Evolutionary conservation across 2,113 vertebrate species (phyloP), one percentile per base, ranked within the genome.

Genomic region (Dasyornis broadbenti): DNA sequence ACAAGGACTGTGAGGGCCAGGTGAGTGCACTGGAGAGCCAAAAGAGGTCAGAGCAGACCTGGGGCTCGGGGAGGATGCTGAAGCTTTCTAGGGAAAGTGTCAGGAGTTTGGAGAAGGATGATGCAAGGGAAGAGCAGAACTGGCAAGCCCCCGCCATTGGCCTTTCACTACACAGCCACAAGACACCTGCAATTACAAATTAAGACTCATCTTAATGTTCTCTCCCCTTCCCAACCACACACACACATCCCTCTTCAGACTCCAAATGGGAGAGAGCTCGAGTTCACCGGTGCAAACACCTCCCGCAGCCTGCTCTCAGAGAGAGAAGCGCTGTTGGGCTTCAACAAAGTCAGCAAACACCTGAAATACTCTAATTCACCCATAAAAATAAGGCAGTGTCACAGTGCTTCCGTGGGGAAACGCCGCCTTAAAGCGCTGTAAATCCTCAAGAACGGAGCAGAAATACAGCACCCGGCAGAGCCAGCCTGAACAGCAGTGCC

Each of bases 341-440:
- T 73, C 1, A 4, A 45, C 42, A 63, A 82, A 87, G 54, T 68
- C 80, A 84, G 56, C 47, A 54, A 86, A 63, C 14, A 63, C 11
- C 12, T 19, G 35, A 52, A 88, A 66, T 28, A 64, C 21, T 47
- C 50, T 10, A 18, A 9, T 45, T 53, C 50, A 63, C 31, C 63
- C 57, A 63, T 83, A 92, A 91, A 91, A 95, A 86, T 10, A 82
- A 89, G 37, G 69, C 80, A 79, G 60, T 7, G 33, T 69, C 49
- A 71, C 49, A 54, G 13, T 5, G 27, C 31, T 86, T 44, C 90
- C 1, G 5, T 49, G 3, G 0, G 77, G 57, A 56, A 92, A 85
- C 15, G 52, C 68, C 54, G 54, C 61, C 66, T 73, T 3, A 2
- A 42, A 3, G 1, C 1, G 12, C 75, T 73, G 63, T 85, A 96